A percentile compares a stretch with the other conserved stretches of the same genome.
phyloP scores from a whole-genome alignment of 2,113 vertebrate species.

The Pterocles burchelli region DNA sequence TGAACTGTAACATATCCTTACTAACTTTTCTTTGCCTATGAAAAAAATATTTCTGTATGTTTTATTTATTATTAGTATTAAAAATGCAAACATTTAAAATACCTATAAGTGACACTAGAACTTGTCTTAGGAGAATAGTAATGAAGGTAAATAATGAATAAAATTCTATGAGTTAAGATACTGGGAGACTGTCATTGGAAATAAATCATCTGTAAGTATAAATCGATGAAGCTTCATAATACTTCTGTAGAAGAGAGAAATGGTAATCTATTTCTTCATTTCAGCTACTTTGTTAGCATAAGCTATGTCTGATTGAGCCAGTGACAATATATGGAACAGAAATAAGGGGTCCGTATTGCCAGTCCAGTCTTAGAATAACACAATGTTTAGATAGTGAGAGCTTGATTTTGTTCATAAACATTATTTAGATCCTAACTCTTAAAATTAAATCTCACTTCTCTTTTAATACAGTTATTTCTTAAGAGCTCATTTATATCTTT shows the following conservation, averaged over 20 bases:
- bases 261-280: not conserved
- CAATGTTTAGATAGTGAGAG: not conserved
- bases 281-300: not conserved
- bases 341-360: not conserved
- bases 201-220: not conserved
- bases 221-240: not conserved
- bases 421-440: not conserved
- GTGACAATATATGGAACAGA: not conserved
- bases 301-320: not conserved
- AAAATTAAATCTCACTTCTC: not conserved
- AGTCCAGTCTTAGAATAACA: not conserved
- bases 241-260: not conserved
- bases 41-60: fast-evolving
- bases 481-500: not conserved
- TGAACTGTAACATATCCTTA: not conserved
- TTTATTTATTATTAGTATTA: not conserved
- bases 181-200: not conserved
- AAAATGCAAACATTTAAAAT: not conserved
- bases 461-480: not conserved
- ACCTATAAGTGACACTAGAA: not conserved
- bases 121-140: not conserved
- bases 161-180: not conserved
- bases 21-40: not conserved
- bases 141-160: not conserved
- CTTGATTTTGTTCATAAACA: not conserved